Evolutionary conservation across 1,140 invertebrate genomes (phyloP), one percentile per base, ranked within the genome.

Genomic region (Euschistus heros): DNA sequence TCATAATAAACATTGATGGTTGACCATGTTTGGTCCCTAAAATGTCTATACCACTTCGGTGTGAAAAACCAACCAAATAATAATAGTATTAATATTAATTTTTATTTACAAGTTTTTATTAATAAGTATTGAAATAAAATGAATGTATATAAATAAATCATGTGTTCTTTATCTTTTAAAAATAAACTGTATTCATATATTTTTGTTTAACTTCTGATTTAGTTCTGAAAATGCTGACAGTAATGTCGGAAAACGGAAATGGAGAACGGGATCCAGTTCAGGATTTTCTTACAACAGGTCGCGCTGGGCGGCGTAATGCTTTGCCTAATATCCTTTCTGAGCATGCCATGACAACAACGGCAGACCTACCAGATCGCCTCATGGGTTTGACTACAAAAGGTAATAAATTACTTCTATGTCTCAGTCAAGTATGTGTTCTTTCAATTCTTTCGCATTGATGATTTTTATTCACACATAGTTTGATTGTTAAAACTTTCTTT

Each of bases 241-340:
- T 66, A 50, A 70, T 70, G 69, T 64, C 69, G 22, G 66, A 69
- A 50, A 55, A 68, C 26, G 66, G 24, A 13, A 66, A 65, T 33
- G 61, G 47, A n/a, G 63, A 63, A 72, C 37, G 73, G 15, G 76
- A 79, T 55, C 72, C 72, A 10, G 73, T 75, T 5, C 74, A 86
- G 69, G 87, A 90, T 69, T 91, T 91, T 73, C 76, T 89, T 24
- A 84, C 84, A 55, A 88, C 87, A 0, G 87, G 88, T 2, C 78
- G 89, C 66, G 88, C 86, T 2, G 88, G 89, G 7, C 78, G 89
- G 52, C 75, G 89, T 65, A 91, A 92, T 74, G 88, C 89, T 2
- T 75, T 92, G 74, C 83, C 88, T 2, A 84, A 91, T 70, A 88
- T 89, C 63, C 75, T 86, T 22, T 80, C 83, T 44, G 80, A 82